phyloP scores from a whole-genome alignment of 2,113 vertebrate genomes.

The Lophura nycthemera region DNA sequence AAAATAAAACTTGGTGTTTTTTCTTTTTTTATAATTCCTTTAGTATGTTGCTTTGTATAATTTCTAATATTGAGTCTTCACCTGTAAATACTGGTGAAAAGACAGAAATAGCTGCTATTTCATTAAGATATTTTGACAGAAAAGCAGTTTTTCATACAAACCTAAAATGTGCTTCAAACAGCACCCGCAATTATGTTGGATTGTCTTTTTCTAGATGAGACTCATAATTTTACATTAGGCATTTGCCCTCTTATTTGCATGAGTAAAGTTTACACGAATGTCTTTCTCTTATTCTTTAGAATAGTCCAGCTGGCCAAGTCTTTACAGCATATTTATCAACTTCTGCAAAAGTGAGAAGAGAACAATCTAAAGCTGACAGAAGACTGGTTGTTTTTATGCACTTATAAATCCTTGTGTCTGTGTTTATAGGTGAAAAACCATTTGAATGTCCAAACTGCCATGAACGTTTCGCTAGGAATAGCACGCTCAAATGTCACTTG shows the following conservation, averaged over 20 bases:
- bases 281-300: background rate
- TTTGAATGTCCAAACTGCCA: slow-evolving; percentile 98
- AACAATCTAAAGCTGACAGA: background rate
- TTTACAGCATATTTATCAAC: background rate
- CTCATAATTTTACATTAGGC: background rate
- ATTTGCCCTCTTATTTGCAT: background rate
- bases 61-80: background rate
- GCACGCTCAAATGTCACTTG: slow-evolving; percentile 96
- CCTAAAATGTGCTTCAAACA: background rate
- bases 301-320: background rate
- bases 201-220: background rate
- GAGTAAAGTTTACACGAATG: background rate
- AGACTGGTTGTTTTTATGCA: background rate
- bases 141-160: background rate
- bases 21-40: background rate
- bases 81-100: background rate
- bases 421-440: slow-evolving; percentile 92
- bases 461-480: slow-evolving; percentile 95
- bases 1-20: background rate
- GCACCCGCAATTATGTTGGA: background rate
- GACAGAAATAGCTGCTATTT: background rate
- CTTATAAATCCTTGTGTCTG: slow-evolving; percentile 14
- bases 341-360: background rate
- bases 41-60: background rate
- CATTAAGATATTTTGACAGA: background rate